These are phyloP conservation scores for Amorpha juglandis DNA, from an alignment of 2,888 invertebrate species.

Conservation along the genomic window DNA sequence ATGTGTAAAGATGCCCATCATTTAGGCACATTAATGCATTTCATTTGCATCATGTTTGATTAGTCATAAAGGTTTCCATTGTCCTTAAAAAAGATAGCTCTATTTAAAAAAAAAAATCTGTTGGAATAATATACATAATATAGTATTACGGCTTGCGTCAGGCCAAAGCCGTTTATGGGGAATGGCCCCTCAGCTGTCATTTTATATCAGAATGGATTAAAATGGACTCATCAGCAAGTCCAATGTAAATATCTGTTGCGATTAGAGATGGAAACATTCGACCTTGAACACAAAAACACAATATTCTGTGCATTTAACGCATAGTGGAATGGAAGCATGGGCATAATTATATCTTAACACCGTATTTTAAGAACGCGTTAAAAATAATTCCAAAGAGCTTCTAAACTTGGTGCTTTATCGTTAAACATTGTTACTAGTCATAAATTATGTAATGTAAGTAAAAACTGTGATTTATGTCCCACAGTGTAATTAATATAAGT, in stretches of 20 bases:
- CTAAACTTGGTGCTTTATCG: conserved; percentile 39
- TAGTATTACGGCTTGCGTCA: too few species aligned
- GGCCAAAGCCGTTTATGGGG: too few species aligned
- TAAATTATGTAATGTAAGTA: conserved; percentile 33
- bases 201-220: too few species aligned
- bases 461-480: conserved; percentile 31
- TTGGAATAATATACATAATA: too few species aligned
- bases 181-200: too few species aligned
- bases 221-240: too few species aligned
- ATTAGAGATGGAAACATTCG: too few species aligned
- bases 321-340: background rate
- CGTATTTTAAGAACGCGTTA: background rate
- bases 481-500: conserved; percentile 23
- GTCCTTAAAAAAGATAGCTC: background rate
- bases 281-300: background rate
- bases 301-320: background rate
- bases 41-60: background rate
- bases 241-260: too few species aligned
- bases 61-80: background rate
- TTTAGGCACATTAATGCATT: background rate
- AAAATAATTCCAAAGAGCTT: conserved; percentile 44
- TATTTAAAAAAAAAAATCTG: too few species aligned
- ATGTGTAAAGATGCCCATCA: background rate
- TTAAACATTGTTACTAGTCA: conserved; percentile 50
- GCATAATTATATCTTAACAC: background rate